Evolutionary conservation across 2,888 invertebrate species (phyloP).

Genomic region (Apantesis nais): DNA sequence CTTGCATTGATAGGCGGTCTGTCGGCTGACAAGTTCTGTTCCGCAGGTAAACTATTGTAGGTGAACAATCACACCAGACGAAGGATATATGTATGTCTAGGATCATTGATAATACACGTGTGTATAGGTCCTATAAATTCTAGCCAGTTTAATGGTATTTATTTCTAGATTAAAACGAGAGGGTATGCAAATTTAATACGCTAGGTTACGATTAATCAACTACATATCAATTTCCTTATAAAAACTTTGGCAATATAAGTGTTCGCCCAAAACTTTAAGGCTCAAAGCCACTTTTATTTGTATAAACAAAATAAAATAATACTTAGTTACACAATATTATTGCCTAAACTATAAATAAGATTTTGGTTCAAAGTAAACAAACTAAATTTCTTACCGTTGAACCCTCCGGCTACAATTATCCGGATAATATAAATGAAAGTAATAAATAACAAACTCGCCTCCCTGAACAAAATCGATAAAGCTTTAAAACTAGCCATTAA

Average conservation of each 20-base stretch:
- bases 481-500: slow-evolving; percentile 36
- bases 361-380: slow-evolving; percentile 4
- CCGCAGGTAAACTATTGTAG: slow-evolving; percentile 45
- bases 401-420: slow-evolving; percentile 7
- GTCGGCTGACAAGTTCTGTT: slow-evolving; percentile 50
- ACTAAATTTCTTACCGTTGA: slow-evolving; percentile 1
- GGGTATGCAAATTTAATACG: background rate
- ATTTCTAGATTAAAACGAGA: background rate
- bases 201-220: background rate
- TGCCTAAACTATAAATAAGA: background rate
- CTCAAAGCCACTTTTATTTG: background rate
- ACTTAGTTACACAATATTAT: background rate
- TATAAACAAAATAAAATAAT: background rate
- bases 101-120: slow-evolving; percentile 38
- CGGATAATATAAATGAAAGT: slow-evolving; percentile 20
- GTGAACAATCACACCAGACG: slow-evolving; percentile 40
- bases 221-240: background rate
- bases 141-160: background rate
- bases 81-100: slow-evolving; percentile 36
- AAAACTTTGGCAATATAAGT: background rate
- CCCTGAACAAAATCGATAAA: slow-evolving; percentile 38
- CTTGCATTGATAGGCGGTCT: slow-evolving; percentile 25
- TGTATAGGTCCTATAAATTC: background rate
- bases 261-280: background rate
- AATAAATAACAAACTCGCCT: slow-evolving; percentile 32